Evolutionary conservation across 2,888 invertebrate species (phyloP), one percentile per base, ranked within the genome.

Genomic region (Cremastinae sp.): DNA sequence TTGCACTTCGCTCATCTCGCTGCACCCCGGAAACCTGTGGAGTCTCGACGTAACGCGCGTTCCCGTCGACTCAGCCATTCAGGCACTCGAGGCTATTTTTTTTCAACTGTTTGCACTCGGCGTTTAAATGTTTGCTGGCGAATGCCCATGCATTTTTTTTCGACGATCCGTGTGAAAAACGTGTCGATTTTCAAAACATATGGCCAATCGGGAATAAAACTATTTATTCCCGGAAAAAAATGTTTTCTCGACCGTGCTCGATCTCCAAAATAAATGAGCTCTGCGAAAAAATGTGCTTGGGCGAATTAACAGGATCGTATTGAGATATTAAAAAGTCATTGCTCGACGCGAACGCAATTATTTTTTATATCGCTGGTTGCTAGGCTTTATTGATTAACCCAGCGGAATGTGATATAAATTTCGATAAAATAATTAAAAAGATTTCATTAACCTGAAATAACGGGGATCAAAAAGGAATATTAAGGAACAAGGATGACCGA

Each of bases 11-110:
- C 49, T 38, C n/a, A n/a, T n/a, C 41, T 41, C 51, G 51, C 51
- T 28, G 51, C n/a, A 41, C 43, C 36, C 41, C 59, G 59, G 64
- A 74, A 74, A 74, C 74, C 74, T 74, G 74, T 70, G 28, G 74
- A 74, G 69, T 51, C 68, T 51, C 49, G 34, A 49, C 10, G 47
- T 51, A 14, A 18, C 36, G 38, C 22, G 47, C 45, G 54, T 61
- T 54, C 28, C 20, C 53, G 14, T 22, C 22, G n/a, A 20, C 22
- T 51, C 12, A 5, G 20, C 20, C 51, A 20, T n/a, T 51, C 22
- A 28, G 22, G n/a, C 22, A 22, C 51, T n/a, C 22, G n/a, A 20
- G 28, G 51, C n/a, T 51, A 22, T 51, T 12, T 20, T n/a, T n/a
- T 51, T 18, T 51, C 51, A 51, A 10, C 12, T 22, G 12, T 51